A percentile compares a stretch with the other conserved stretches of the same genome.
These are phyloP conservation scores for Probaryconus sp. DNA, from an alignment of 1,140 invertebrate species.

Conservation along the genomic window DNA sequence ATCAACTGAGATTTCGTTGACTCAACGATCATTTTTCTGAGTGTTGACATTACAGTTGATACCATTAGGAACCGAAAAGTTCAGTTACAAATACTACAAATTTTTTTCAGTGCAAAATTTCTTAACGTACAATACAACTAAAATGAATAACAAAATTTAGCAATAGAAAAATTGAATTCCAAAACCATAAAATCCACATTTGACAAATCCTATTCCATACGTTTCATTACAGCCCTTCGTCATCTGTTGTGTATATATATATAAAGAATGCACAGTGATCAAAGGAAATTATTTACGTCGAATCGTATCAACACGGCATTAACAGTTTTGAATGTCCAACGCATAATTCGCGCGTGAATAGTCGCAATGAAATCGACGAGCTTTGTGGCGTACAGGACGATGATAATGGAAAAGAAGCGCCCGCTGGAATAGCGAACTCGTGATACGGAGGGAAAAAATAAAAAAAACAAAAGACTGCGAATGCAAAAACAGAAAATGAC, in stretches of 20 bases:
- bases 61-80: no score
- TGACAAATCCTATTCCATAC: no score
- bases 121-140: no score
- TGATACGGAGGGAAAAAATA: conserved; percentile 18
- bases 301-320: conserved; percentile 39
- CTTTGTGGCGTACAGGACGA: conserved; percentile 31
- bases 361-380: conserved; percentile 31
- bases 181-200: no score
- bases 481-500: conserved; percentile 21
- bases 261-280: conserved; percentile 27
- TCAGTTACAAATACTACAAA: no score
- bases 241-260: neutral
- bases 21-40: no score
- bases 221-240: no score
- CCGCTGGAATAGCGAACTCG: neutral
- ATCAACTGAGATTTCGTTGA: no score
- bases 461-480: conserved; percentile 35
- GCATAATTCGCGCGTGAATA: conserved; percentile 47
- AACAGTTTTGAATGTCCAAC: conserved; percentile 38
- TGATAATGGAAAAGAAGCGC: conserved; percentile 30
- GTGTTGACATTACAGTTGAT: no score
- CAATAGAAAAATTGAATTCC: no score
- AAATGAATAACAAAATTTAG: no score
- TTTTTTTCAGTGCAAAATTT: no score
- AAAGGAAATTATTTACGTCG: conserved; percentile 50